Base-by-base conservation (phyloP, 2,113 vertebrate species). In the Taurulus bubalis region DNA sequence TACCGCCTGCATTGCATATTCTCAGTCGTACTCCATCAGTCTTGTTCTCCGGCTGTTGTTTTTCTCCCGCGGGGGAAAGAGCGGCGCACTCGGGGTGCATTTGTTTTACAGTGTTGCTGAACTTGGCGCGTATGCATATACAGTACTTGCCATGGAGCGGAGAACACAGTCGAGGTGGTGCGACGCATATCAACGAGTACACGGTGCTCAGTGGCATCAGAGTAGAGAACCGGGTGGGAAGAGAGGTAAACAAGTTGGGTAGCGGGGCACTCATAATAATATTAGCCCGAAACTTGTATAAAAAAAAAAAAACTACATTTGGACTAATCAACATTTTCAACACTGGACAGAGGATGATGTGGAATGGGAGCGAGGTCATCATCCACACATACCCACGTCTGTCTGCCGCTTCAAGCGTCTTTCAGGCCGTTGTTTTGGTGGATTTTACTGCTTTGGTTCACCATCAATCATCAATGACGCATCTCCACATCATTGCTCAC, bases 1-100 rank as follows among this genome's bases (percentile, higher is more conserved):
- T 87, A 85, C 85, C 51, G 82, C 76, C 80, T 85, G 77, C 63
- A 63, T 51, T 82, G 84, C 75, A 90, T 79, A 88, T 84, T 87
- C 74, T 85, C 73, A 47, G 38, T 49, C 40, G 36, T 59, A 58
- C 28, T 15, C 66, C 26, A 2, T 32, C 40, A 2, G 30, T 63
- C 74, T 67, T 69, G 70, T 87, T 79, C 83, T 75, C 63, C 82
- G 66, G 62, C 76, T 55, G 65, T 74, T 72, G 79, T 78, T 87
- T 79, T 66, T 62, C 56, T 88, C 85, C 81, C 45, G 34, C 15
- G 38, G 82, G 82, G 77, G 70, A 11, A 4, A 26, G 69, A 86
- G 77, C 62, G 63, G 68, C 60, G 63, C 74, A 32, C 58, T 12
- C 16, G 9, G 71, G 30, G 30, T n/a, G 30, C 69, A 73, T 78